Evolutionary conservation across 2,888 invertebrate species (phyloP).

Genomic region (Eupithecia pulchellata): DNA sequence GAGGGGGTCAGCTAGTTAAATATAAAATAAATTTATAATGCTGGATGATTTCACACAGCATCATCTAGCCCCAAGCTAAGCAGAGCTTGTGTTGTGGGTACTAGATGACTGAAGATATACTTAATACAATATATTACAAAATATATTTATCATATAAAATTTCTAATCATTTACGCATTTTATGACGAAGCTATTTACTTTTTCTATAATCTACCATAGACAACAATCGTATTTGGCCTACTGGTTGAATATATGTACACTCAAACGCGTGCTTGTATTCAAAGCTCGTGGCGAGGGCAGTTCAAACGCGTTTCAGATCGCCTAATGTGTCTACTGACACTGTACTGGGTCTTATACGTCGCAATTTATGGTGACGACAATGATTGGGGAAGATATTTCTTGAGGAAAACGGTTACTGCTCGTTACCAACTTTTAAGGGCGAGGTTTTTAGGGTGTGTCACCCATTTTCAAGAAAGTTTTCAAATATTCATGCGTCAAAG

Average conservation of each 20-base stretch:
- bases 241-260: not conserved
- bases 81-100: no score
- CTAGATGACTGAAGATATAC: no score
- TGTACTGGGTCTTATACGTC: not conserved
- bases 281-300: not conserved
- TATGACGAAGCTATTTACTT: not conserved
- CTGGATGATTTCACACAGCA: no score
- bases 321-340: no score
- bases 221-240: not conserved
- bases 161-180: not conserved
- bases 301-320: not conserved
- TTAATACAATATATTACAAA: no score
- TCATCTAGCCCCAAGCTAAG: no score
- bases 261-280: not conserved
- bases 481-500: not conserved
- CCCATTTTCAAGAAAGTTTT: not conserved
- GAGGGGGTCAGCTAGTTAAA: no score
- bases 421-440: not conserved
- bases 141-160: no score
- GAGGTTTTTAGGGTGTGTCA: not conserved
- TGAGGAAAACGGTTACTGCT: not conserved
- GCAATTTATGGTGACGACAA: constrained; percentile 5
- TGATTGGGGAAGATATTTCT: constrained; percentile 4
- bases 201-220: no score
- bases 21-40: no score